Percentiles rank a stretch among this genome's conserved stretches.
These are phyloP conservation scores for Hemiscyllium ocellatum DNA, from an alignment of 2,113 vertebrate species.

Conservation along the genomic window DNA sequence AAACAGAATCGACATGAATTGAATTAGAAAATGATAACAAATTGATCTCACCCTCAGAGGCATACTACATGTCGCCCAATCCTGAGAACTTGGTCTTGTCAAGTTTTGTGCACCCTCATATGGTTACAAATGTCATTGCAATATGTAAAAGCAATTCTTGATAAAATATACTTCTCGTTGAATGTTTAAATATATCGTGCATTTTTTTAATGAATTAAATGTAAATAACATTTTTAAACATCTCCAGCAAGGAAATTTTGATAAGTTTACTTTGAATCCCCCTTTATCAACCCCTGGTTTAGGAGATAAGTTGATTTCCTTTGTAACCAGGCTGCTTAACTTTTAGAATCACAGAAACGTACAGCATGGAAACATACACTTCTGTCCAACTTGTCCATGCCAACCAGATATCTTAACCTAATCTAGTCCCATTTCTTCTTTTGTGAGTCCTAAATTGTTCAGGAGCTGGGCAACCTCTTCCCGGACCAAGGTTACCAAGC, in stretches of 20 bases:
- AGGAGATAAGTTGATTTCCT: not conserved
- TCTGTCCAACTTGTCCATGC: too few species aligned
- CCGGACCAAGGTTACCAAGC: not conserved
- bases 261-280: not conserved
- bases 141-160: not conserved
- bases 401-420: too few species aligned
- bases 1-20: too few species aligned
- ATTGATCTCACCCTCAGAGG: too few species aligned
- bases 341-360: too few species aligned
- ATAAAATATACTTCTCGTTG: not conserved
- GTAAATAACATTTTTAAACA: not conserved
- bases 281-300: not conserved
- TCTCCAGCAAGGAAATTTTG: not conserved
- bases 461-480: not conserved
- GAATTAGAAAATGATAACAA: too few species aligned
- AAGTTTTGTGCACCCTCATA: not conserved
- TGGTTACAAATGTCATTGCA: not conserved
- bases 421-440: not conserved
- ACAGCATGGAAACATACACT: too few species aligned
- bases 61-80: too few species aligned
- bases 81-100: not conserved
- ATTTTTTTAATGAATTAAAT: not conserved
- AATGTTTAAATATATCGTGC: not conserved
- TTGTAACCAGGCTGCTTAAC: not conserved
- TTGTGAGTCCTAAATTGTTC: not conserved